Conservation (phyloP, 2,888 invertebrate genomes). For the Lydus trimaculatus region DNA sequence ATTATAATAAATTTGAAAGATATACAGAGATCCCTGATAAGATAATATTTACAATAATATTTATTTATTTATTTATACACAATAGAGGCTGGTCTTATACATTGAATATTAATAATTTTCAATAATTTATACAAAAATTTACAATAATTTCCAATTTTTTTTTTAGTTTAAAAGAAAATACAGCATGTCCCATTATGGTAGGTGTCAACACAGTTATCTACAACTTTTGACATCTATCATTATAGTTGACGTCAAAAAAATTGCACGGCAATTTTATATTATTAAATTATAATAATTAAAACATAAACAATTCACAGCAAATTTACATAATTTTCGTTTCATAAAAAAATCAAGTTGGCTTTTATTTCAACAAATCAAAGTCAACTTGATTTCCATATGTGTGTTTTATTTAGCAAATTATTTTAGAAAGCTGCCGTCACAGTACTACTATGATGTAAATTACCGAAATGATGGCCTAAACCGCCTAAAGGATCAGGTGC, state of each 20-base stretch:
- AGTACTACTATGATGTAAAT: conserved; percentile 70
- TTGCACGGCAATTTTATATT: conserved; percentile 24
- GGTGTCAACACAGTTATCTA: not conserved
- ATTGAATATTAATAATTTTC: conserved; percentile 25
- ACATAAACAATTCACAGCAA: not conserved
- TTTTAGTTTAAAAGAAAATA: not conserved
- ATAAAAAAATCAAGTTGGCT: not conserved
- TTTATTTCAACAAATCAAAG: not conserved
- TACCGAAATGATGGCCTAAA: conserved; percentile 62
- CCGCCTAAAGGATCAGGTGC: conserved; percentile 70
- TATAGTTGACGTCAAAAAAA: not conserved
- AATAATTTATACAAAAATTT: conserved; percentile 30
- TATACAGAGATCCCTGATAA: conserved; percentile 58
- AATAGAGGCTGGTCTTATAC: conserved; percentile 24
- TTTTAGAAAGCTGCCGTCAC: conserved; percentile 65
- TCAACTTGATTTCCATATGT: not conserved
- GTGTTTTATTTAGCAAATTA: not conserved
- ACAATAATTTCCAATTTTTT: not conserved
- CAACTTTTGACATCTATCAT: not conserved
- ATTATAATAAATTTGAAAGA: conserved; percentile 50
- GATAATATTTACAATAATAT: conserved; percentile 48
- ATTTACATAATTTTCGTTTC: not conserved
- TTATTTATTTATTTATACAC: conserved; percentile 37
- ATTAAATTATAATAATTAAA: conserved; percentile 24
- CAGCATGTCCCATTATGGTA: not conserved